A percentile compares a stretch with the other conserved stretches of the same genome.
These are phyloP conservation scores for Nasonia longicornis DNA, from an alignment of 1,140 invertebrate species.

Conservation along the genomic window DNA sequence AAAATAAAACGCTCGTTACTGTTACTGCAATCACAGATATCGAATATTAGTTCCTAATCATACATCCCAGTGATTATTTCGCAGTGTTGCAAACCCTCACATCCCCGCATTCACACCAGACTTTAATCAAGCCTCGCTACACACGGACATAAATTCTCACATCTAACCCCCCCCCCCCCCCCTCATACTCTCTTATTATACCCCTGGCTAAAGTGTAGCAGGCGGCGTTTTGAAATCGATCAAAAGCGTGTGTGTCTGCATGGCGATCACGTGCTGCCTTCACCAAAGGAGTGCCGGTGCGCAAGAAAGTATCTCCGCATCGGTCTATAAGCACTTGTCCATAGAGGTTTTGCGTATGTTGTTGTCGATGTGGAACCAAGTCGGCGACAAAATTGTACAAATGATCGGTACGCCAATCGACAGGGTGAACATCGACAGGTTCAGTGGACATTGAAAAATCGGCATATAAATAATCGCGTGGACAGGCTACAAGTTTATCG, in stretches of 20 bases:
- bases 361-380: background rate
- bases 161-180: background rate
- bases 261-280: conserved; percentile 19
- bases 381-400: conserved; percentile 29
- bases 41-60: background rate
- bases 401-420: background rate
- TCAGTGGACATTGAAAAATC: background rate
- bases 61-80: background rate
- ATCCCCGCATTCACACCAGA: background rate
- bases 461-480: too few relatives aligned
- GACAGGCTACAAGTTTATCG: too few relatives aligned
- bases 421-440: background rate
- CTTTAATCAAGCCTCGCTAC: background rate
- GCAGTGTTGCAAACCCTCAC: background rate
- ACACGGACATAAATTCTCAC: background rate
- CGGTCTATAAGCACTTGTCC: conserved; percentile 8
- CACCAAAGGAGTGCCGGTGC: conserved; percentile 16
- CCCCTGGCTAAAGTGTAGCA: background rate
- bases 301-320: background rate
- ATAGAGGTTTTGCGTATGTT: background rate
- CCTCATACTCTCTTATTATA: background rate
- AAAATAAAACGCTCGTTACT: background rate
- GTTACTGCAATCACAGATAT: background rate
- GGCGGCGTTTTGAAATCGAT: conserved; percentile 38
- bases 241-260: conserved; percentile 24